Base-by-base conservation (phyloP, 2,888 invertebrate genomes). In the Rapana venosa region DNA sequence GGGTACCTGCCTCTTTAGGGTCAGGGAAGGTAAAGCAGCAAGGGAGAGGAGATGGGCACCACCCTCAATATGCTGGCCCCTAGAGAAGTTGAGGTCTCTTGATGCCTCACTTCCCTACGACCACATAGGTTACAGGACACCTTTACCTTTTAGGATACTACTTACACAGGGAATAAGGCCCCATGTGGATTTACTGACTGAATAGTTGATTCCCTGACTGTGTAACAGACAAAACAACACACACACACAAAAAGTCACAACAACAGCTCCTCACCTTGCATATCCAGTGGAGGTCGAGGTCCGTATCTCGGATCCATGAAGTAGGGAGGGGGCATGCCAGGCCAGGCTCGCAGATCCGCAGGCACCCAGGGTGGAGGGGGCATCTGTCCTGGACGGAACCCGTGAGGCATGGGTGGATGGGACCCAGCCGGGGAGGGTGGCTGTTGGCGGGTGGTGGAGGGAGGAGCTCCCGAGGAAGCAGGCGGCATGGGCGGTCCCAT, bases 361-460 rank as follows among this genome's bases (percentile, higher is more conserved):
- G 92, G 93, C 93, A 94, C 93, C 93, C 94, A 94, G 58, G 94
- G 94, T 74, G 95, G 94, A 20, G 94, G 95, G 5, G 95, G 95
- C 36, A 93, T 94, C 91, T 96, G 95, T 17, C 95, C 94, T 2
- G 88, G 88, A 85, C 95, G 93, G 93, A 94, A 94, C 47, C 92
- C 92, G 91, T 95, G 95, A 17, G 93, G 92, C 83, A 92, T 91
- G 61, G 91, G 91, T 90, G 91, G 89, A 17, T 87, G 93, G 58
- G 93, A 84, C 30, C 89, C 87, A 30, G 83, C 91, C 30, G 92
- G 94, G 11, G 93, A 92, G 6, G 93, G 93, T 5, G 92, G 92
- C 87, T 92, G 92, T 88, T 93, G 93, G 36, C 92, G 90, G n/a
- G 91, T 13, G 85, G 88, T 74, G 91, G 91, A 22, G 90, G 91